Percentiles rank a stretch among this genome's conserved stretches.
phyloP scores from a whole-genome alignment of 2,113 vertebrate genomes.

The Callithrix jacchus region DNA sequence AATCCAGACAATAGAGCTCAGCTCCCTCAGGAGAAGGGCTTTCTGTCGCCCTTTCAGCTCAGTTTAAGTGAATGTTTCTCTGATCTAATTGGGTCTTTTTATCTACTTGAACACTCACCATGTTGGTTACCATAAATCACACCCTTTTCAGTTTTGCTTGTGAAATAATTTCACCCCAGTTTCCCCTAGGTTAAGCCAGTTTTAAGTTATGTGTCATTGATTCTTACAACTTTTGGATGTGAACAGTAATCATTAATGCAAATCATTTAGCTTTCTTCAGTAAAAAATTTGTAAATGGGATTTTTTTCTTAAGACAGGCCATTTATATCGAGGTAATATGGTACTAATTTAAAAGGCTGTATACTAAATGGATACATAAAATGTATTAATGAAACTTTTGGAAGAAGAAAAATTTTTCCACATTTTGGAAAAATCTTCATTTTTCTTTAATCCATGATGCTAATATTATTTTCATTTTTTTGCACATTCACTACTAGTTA shows the following conservation, averaged over 20 bases:
- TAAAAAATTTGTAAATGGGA: neutral
- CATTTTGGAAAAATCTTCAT: neutral
- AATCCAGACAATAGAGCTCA: neutral
- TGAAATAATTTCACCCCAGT: neutral
- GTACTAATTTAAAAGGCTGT: neutral
- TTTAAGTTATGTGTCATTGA: neutral
- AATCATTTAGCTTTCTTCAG: neutral
- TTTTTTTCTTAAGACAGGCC: neutral
- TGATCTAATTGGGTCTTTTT: neutral
- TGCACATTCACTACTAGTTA: neutral
- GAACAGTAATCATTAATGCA: neutral
- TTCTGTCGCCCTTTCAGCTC: neutral
- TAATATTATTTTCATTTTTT: conserved; percentile 6
- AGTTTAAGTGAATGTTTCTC: neutral
- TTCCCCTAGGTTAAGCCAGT: conserved; percentile 27
- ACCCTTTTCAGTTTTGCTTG: neutral
- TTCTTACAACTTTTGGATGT: neutral
- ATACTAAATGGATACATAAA: neutral
- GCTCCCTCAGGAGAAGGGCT: neutral
- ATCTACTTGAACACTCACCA: neutral
- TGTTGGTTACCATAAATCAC: neutral
- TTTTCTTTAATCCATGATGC: neutral
- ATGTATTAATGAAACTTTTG: conserved; percentile 18
- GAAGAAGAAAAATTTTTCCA: neutral
- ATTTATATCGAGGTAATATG: neutral